Conservation (phyloP, 2,113 vertebrate species). For the Phyllostomus hastatus region DNA sequence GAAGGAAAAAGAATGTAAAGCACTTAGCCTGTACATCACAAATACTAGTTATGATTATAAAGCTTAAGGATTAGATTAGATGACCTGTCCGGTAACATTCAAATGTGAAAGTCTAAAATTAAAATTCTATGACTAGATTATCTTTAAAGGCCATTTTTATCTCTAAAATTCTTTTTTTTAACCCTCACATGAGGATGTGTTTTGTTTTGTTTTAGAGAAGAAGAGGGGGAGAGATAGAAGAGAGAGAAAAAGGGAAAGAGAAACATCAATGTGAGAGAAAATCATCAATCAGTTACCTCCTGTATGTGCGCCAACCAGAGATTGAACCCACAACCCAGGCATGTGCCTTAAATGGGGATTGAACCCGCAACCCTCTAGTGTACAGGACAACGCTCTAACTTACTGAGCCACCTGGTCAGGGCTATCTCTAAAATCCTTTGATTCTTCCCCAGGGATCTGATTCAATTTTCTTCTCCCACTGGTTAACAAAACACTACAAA, state of each 20-base stretch:
- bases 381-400: too few species aligned
- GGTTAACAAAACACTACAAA: slow-evolving; percentile 42
- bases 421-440: neutral
- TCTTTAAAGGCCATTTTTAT: slow-evolving; percentile 32
- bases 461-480: slow-evolving; percentile 33
- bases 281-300: too few species aligned
- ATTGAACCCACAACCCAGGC: too few species aligned
- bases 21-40: neutral
- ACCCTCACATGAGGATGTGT: too few species aligned
- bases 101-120: slow-evolving; percentile 30
- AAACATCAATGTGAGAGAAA: too few species aligned
- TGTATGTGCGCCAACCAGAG: too few species aligned
- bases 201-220: too few species aligned
- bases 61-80: neutral
- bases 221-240: too few species aligned
- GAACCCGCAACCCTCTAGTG: too few species aligned
- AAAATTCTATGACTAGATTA: slow-evolving; percentile 23
- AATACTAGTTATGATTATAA: slow-evolving; percentile 5
- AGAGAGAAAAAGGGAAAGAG: too few species aligned
- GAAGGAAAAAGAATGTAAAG: neutral
- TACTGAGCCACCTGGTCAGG: too few species aligned
- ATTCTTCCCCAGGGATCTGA: neutral
- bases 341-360: too few species aligned
- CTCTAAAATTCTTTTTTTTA: slow-evolving; percentile 22
- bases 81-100: neutral